Evolutionary conservation across 1,140 invertebrate genomes (phyloP).

Genomic region (Drosophila arizonae): DNA sequence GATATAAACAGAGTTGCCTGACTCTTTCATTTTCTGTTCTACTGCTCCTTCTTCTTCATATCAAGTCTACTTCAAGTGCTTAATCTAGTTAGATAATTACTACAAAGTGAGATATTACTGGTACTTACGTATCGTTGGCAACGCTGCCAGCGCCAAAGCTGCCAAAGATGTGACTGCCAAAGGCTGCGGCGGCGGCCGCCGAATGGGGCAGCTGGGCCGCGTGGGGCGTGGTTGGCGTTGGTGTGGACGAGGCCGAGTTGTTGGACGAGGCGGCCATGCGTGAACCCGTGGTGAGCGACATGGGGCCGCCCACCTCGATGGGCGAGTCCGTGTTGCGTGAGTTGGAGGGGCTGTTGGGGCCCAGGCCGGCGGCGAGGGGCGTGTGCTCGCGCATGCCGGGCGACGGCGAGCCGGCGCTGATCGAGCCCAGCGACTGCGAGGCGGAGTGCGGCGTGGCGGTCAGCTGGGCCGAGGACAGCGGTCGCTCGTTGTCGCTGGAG

Average conservation of each 20-base stretch:
- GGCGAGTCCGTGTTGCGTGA: slow-evolving; percentile 82
- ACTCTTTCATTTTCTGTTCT: too few relatives aligned
- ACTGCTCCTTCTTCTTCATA: too few relatives aligned
- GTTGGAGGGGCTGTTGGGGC: slow-evolving; percentile 66
- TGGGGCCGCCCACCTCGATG: slow-evolving; percentile 83
- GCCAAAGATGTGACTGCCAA: slow-evolving; percentile 76
- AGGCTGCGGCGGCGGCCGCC: slow-evolving; percentile 68
- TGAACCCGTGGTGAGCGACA: slow-evolving; percentile 73
- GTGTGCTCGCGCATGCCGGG: slow-evolving; percentile 74
- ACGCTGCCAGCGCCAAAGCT: slow-evolving; percentile 66
- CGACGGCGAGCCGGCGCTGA: slow-evolving; percentile 81
- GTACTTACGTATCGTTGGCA: slow-evolving; percentile 67
- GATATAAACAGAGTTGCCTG: too few relatives aligned
- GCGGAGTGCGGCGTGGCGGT: slow-evolving; percentile 72
- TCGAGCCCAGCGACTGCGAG: slow-evolving; percentile 81
- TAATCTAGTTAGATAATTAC: neutral
- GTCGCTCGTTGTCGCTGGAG: slow-evolving; percentile 78
- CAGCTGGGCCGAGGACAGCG: slow-evolving; percentile 76
- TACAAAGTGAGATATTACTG: neutral
- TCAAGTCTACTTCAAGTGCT: neutral
- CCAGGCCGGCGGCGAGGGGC: slow-evolving; percentile 52
- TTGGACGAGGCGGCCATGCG: slow-evolving; percentile 62
- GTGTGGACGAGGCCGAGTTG: slow-evolving; percentile 67
- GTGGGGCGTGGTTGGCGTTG: slow-evolving; percentile 66
- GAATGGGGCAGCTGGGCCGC: slow-evolving; percentile 60